These are phyloP conservation scores for Cepphus grylle DNA, from an alignment of 2,113 vertebrate genomes.

Conservation along the genomic window DNA sequence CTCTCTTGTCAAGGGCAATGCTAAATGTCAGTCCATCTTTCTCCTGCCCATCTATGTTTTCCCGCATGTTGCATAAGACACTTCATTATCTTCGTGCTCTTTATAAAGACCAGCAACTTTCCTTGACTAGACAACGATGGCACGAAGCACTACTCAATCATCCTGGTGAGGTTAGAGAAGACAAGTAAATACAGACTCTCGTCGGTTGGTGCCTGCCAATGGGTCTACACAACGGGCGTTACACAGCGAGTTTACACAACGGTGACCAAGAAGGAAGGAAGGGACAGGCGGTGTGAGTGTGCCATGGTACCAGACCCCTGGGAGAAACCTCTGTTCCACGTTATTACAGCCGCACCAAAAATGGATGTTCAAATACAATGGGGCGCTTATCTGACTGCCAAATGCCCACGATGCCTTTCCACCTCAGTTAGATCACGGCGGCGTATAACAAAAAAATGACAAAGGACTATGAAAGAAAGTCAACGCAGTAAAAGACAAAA, in stretches of 20 bases:
- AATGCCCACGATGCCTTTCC: not conserved
- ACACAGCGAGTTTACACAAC: not conserved
- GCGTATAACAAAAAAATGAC: not conserved
- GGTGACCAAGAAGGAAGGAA: not conserved
- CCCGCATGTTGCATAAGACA: not conserved
- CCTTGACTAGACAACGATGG: not conserved
- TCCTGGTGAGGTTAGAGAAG: not conserved
- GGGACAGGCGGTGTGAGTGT: not conserved
- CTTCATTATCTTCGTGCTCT: not conserved
- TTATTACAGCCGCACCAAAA: not conserved
- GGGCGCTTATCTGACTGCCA: not conserved
- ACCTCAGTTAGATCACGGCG: not conserved
- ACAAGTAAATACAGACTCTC: not conserved
- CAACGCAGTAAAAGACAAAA: not conserved
- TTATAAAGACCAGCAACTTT: not conserved
- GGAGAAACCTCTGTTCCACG: not conserved
- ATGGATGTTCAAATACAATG: not conserved
- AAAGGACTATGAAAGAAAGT: not conserved
- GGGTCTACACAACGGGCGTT: not conserved
- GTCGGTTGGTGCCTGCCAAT: not conserved
- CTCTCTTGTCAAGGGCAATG: not conserved
- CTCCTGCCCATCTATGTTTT: not conserved
- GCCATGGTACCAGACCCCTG: not conserved
- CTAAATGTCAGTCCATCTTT: not conserved
- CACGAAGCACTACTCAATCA: not conserved